Evolutionary conservation across 2,888 invertebrate species (phyloP), one percentile per base, ranked within the genome.

Genomic region (Caenorhabditis auriculariae): DNA sequence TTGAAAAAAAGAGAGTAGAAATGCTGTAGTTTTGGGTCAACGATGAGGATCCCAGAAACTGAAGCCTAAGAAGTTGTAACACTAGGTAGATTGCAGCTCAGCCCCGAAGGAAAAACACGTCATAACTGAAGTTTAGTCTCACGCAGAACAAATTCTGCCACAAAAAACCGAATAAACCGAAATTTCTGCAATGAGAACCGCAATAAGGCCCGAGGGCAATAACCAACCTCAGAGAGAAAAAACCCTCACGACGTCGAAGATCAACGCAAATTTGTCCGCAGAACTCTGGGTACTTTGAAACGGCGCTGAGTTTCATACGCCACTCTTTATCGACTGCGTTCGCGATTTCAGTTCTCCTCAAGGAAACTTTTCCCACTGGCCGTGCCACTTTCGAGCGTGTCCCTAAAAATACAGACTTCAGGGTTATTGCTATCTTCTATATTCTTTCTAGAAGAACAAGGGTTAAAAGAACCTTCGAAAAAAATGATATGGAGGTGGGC

Each of bases 181-280:
- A 32, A 32, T 12, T n/a, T n/a, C n/a, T n/a, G n/a, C n/a, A n/a
- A n/a, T 32, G 9, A 12, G 9, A 9, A 12, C 35, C 35, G 35
- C n/a, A 32, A 9, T 12, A 32, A 32, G n/a, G 9, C 35, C 9
- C n/a, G 35, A 12, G 35, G 9, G 9, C n/a, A 12, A n/a, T 5
- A 23, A 50, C 53, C 27, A 17, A 63, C 63, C 63, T 58, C 26
- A 63, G 21, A 1, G 63, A 58, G 21, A 63, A 63, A 1, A 28
- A 44, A 3, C 63, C 63, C 2, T 45, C 24, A 9, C 39, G 29
- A 2, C 59, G 55, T 12, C 56, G 55, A 23, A 68, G 52, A 26
- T 68, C 68, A 6, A 68, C 42, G 42, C 68, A 68, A 23, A 68
- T 65, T 43, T 68, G 68, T 4, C 68, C 68, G 28, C 57, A 57